phyloP scores from a whole-genome alignment of 1,140 invertebrate species.

The Drusus annulatus region DNA sequence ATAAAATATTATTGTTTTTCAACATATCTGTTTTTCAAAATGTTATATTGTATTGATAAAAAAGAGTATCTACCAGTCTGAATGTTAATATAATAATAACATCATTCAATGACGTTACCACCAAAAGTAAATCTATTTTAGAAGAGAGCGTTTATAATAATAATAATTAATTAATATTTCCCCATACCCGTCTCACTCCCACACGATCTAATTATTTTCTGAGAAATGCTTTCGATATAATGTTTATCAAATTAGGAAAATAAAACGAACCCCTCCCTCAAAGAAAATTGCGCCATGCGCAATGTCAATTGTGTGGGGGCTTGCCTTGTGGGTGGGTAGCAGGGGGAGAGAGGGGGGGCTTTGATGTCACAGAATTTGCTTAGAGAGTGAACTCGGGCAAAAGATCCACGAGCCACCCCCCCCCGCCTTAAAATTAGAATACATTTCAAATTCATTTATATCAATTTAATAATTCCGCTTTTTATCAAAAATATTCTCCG shows the following conservation, averaged over 20 bases:
- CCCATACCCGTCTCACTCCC: neutral
- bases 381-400: slow-evolving; percentile 54
- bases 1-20: too few relatives aligned
- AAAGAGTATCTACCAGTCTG: too few relatives aligned
- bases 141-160: too few relatives aligned
- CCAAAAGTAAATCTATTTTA: too few relatives aligned
- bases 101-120: too few relatives aligned
- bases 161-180: too few relatives aligned
- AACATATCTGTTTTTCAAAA: too few relatives aligned
- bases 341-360: slow-evolving; percentile 15
- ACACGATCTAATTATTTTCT: slow-evolving; percentile 54
- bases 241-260: slow-evolving; percentile 59
- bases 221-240: slow-evolving; percentile 58
- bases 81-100: too few relatives aligned
- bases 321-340: neutral
- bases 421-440: slow-evolving; percentile 54
- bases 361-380: slow-evolving; percentile 57
- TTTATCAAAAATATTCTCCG: neutral
- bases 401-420: slow-evolving; percentile 35
- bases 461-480: slow-evolving; percentile 52
- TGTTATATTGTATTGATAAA: too few relatives aligned
- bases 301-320: neutral
- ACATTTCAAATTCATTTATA: slow-evolving; percentile 57
- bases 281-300: slow-evolving; percentile 30
- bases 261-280: slow-evolving; percentile 47